A percentile compares a stretch with the other conserved stretches of the same genome.
Evolutionary conservation across 35 echinoderm and acorn worm genomes (phyloP).

Genomic region (Nesometra sesokonis): DNA sequence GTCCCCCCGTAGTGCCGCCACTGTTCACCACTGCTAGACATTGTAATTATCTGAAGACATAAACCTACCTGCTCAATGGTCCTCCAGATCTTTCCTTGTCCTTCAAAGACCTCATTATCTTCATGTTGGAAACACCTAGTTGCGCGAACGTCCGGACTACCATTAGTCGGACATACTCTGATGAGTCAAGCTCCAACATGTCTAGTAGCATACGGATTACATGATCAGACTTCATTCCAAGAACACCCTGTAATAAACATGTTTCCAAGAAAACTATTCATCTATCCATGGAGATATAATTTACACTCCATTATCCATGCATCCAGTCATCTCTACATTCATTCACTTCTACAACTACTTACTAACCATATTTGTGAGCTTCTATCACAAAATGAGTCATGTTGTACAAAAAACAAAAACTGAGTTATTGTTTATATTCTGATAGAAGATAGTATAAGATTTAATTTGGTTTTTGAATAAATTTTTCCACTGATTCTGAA

Average conservation of each 20-base stretch:
- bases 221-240: slow-evolving; percentile 78
- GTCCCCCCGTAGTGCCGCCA: background rate
- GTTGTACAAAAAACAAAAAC: too few relatives aligned
- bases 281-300: too few relatives aligned
- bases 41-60: background rate
- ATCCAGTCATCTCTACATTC: too few relatives aligned
- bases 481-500: too few relatives aligned
- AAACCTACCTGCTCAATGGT: slow-evolving; percentile 56
- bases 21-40: background rate
- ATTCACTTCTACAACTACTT: too few relatives aligned
- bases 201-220: slow-evolving; percentile 65
- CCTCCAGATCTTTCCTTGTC: slow-evolving; percentile 73
- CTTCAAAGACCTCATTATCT: slow-evolving; percentile 63
- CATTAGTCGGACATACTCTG: slow-evolving; percentile 81
- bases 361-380: too few relatives aligned
- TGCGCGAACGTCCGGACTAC: slow-evolving; percentile 69
- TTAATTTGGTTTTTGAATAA: too few relatives aligned
- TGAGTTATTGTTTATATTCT: too few relatives aligned
- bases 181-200: slow-evolving; percentile 88
- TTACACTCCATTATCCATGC: too few relatives aligned
- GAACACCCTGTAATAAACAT: slow-evolving; percentile 49
- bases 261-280: too few relatives aligned
- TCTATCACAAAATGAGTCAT: too few relatives aligned
- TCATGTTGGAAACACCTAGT: slow-evolving; percentile 60
- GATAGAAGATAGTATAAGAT: too few relatives aligned